phyloP scores from a whole-genome alignment of 2,888 invertebrate genomes.

The Drosophila cognata region DNA sequence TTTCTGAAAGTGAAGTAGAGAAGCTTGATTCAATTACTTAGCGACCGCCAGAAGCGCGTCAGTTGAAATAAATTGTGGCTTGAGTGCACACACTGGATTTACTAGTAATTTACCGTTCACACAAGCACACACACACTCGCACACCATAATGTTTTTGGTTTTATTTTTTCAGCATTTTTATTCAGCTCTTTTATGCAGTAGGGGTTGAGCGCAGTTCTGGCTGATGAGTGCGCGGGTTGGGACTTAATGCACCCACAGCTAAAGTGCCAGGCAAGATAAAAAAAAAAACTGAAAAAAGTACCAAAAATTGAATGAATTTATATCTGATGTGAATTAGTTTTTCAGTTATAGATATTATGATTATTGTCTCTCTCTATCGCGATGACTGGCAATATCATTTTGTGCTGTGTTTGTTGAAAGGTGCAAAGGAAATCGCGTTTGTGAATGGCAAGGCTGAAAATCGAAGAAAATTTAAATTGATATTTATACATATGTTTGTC shows the following conservation, averaged over 20 bases:
- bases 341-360: constrained; percentile 44
- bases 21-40: constrained; percentile 65
- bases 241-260: constrained; percentile 47
- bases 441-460: constrained; percentile 5
- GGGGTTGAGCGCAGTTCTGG: constrained; percentile 11
- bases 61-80: constrained; percentile 60
- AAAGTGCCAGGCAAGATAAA: constrained; percentile 41
- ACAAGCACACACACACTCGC: neutral
- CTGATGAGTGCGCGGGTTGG: constrained; percentile 2
- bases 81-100: constrained; percentile 65
- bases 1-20: constrained; percentile 29
- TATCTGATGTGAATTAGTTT: constrained; percentile 63
- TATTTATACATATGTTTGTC: neutral
- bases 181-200: constrained; percentile 46
- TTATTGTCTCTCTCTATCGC: neutral
- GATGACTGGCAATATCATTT: constrained; percentile 1
- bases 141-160: constrained; percentile 32
- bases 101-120: constrained; percentile 57
- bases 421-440: constrained; percentile 34
- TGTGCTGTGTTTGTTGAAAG: constrained; percentile 14
- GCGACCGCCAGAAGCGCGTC: constrained; percentile 31
- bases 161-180: constrained; percentile 57
- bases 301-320: constrained; percentile 58
- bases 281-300: neutral
- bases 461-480: neutral